A percentile compares a stretch with the other conserved stretches of the same genome.
Conservation (phyloP, 1,140 invertebrate genomes). For the Maniola jurtina region DNA sequence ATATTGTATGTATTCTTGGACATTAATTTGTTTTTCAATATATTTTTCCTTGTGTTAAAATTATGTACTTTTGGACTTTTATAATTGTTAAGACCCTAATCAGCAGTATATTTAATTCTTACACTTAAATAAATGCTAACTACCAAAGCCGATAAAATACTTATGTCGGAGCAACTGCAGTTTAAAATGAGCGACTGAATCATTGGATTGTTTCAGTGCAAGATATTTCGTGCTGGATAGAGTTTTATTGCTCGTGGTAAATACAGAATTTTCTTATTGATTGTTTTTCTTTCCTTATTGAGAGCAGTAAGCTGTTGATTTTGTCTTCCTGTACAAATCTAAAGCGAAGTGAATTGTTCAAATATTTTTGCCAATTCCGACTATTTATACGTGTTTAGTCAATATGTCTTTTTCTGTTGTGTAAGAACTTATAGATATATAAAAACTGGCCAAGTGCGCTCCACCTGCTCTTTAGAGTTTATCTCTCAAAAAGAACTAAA, state of each 20-base stretch:
- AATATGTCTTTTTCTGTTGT: too few species aligned
- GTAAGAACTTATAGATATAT: too few species aligned
- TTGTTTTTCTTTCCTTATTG: conserved; percentile 9
- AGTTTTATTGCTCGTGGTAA: conserved; percentile 5
- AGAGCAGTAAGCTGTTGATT: conserved; percentile 1
- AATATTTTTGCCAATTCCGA: not conserved
- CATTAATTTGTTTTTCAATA: too few species aligned
- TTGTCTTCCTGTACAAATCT: not conserved
- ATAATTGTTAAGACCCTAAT: too few species aligned
- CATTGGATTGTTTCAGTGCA: conserved; percentile 4
- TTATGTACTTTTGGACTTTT: too few species aligned
- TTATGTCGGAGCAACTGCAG: not conserved
- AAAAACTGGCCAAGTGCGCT: too few species aligned
- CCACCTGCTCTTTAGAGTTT: too few species aligned
- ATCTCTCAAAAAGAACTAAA: too few species aligned
- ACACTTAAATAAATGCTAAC: not conserved
- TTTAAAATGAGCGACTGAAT: conserved; percentile 10
- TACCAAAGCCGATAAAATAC: not conserved
- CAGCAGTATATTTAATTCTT: not conserved
- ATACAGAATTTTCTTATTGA: conserved; percentile 9
- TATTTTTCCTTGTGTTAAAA: too few species aligned
- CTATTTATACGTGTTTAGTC: too few species aligned
- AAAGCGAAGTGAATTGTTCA: not conserved
- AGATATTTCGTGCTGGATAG: not conserved
- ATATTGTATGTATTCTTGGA: too few species aligned